These are phyloP conservation scores for Ormia ochracea DNA, from an alignment of 2,888 invertebrate genomes.

Conservation along the genomic window DNA sequence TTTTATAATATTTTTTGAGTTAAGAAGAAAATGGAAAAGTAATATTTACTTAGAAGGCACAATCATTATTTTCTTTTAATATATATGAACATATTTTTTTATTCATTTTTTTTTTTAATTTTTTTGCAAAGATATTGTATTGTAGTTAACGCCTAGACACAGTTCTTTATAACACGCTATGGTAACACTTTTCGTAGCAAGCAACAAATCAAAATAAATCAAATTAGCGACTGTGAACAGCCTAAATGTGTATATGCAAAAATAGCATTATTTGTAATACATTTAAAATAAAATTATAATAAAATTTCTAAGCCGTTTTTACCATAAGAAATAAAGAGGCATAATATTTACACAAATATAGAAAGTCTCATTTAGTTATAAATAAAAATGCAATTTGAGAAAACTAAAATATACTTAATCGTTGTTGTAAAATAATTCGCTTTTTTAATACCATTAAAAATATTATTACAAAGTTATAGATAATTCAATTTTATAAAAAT, in stretches of 20 bases:
- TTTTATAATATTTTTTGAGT: conserved; percentile 36
- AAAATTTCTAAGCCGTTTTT: neutral
- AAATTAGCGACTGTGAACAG: neutral
- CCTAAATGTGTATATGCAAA: neutral
- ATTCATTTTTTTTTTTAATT: too few species aligned
- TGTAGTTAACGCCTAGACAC: neutral
- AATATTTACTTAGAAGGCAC: conserved; percentile 63
- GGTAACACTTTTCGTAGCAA: neutral
- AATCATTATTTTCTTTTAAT: conserved; percentile 45
- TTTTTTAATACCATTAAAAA: neutral
- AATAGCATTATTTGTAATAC: neutral
- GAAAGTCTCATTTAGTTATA: too few species aligned
- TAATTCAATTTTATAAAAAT: neutral
- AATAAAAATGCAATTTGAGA: too few species aligned
- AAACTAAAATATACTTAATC: too few species aligned
- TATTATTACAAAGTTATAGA: neutral
- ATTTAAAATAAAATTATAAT: conserved; percentile 20
- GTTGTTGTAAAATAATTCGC: too few species aligned
- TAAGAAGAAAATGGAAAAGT: conserved; percentile 25
- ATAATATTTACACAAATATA: too few species aligned
- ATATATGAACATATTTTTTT: too few species aligned
- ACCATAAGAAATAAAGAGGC: too few species aligned
- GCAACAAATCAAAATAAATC: neutral
- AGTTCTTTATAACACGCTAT: neutral
- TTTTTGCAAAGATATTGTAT: conserved; percentile 62